Evolutionary conservation across 2,888 invertebrate genomes (phyloP), one percentile per base, ranked within the genome.

Genomic region (Tigriopus californicus): DNA sequence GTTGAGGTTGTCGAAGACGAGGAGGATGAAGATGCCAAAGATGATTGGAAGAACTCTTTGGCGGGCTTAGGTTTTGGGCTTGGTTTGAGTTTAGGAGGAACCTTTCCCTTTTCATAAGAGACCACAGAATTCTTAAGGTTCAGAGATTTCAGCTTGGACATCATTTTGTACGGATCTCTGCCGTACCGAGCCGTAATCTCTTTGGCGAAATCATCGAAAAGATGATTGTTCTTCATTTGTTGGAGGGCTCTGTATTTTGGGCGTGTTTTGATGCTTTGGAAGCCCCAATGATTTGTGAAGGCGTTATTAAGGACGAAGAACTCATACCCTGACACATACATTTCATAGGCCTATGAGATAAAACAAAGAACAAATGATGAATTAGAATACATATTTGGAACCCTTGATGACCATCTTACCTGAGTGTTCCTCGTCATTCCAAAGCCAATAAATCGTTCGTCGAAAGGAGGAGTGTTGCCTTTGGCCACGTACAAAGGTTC

Each of bases 371-470:
- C 24, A 58, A 55, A 48, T 5, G 18, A 48, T 58, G 42, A 24
- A n/a, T 25, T 15, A 4, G 20, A 10, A 24, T 58, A n/a, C n/a
- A n/a, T n/a, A n/a, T n/a, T n/a, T n/a, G n/a, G n/a, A n/a, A n/a
- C n/a, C n/a, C n/a, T n/a, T n/a, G n/a, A n/a, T n/a, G 8, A 46
- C 8, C n/a, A 8, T 18, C 58, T 61, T 62, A 67, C 67, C 65
- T 67, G 66, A 47, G 66, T 67, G 60, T 66, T 67, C 47, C 67
- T 64, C 10, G 66, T 67, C 61, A 65, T 66, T n/a, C 67, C 67
- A 60, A 66, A 67, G 41, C 67, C 67, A 8, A 67, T 59, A 49
- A 67, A 67, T 33, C 67, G 57, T 55, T 67, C 67, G 54, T 67
- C 67, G 47, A 66, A 65, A 4, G 62, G 61, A 22, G 67, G 67